phyloP scores from a whole-genome alignment of 2,888 invertebrate species.

The Cosmia pyralina region DNA sequence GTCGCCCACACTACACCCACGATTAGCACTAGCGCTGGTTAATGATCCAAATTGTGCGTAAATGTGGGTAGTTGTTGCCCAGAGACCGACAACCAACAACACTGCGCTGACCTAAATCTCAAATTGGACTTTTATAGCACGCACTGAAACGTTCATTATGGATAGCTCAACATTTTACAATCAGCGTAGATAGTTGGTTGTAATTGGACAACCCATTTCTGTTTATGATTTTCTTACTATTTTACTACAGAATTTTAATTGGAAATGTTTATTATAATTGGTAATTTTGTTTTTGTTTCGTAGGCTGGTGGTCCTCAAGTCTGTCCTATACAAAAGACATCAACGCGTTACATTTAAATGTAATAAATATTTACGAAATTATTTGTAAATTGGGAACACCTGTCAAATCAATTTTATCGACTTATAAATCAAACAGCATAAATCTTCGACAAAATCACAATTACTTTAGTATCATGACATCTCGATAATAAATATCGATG shows the following conservation, averaged over 20 bases:
- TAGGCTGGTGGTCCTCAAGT: conserved; percentile 11
- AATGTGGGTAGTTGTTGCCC: conserved; percentile 26
- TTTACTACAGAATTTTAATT: background rate
- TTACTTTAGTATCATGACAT: conserved; percentile 52
- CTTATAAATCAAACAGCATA: conserved; percentile 53
- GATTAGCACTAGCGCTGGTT: conserved; percentile 30
- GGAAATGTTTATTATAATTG: background rate
- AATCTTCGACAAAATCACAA: conserved; percentile 57
- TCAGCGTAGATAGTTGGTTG: background rate
- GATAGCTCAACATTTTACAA: conserved; percentile 27
- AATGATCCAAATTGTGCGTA: conserved; percentile 52
- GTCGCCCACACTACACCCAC: conserved; percentile 19
- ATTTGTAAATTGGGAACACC: conserved; percentile 40
- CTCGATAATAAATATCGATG: conserved; percentile 58
- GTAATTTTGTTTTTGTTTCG: background rate
- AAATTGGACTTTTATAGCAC: conserved; percentile 48
- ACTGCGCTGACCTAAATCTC: conserved; percentile 48
- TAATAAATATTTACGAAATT: conserved; percentile 17
- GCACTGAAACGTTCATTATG: conserved; percentile 36
- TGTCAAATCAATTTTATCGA: conserved; percentile 53
- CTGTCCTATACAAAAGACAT: conserved; percentile 81
- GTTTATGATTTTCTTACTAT: conserved; percentile 21
- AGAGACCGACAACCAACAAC: conserved; percentile 31
- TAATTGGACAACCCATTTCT: conserved; percentile 23
- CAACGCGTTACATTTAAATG: conserved; percentile 75